Evolutionary conservation across 2,797 vertebrate species (phyloP).

Genomic region (Sandelia bainsii): DNA sequence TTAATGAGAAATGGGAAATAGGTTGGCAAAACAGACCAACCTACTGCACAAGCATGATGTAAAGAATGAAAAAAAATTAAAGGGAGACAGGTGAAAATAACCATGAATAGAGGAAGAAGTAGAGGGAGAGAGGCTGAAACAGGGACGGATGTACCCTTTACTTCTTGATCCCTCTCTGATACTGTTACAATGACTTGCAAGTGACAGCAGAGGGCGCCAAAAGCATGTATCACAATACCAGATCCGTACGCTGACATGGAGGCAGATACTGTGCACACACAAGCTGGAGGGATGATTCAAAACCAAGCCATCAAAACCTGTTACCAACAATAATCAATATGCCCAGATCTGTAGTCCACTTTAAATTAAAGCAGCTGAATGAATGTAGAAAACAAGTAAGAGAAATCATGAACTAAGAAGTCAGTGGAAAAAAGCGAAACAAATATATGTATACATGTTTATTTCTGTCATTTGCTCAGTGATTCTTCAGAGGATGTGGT

Average conservation of each 20-base stretch:
- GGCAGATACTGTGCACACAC: constrained; percentile 55
- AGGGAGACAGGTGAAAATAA: constrained; percentile 47
- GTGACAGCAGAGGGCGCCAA: constrained; percentile 74
- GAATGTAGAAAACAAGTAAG: background rate
- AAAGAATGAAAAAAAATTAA: constrained; percentile 40
- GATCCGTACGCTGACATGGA: constrained; percentile 52
- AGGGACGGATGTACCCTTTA: constrained; percentile 44
- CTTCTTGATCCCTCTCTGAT: constrained; percentile 47
- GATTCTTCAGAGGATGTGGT: constrained; percentile 2
- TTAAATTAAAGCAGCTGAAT: background rate
- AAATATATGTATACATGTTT: background rate
- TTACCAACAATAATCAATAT: background rate
- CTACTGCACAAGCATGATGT: constrained; percentile 57
- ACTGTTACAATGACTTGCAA: constrained; percentile 31
- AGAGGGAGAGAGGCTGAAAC: constrained; percentile 43
- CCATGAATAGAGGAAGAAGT: constrained; percentile 49
- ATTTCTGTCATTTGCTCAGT: background rate
- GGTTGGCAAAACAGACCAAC: constrained; percentile 51
- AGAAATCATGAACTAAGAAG: background rate
- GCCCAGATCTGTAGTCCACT: background rate
- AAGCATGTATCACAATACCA: constrained; percentile 52
- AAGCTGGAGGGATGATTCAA: constrained; percentile 36
- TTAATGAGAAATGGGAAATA: constrained; percentile 61
- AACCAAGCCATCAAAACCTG: constrained; percentile 11
- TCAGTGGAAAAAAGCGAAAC: background rate